Evolutionary conservation across 2,888 invertebrate genomes (phyloP), one percentile per base, ranked within the genome.

Genomic region (Apotomis betuletana): DNA sequence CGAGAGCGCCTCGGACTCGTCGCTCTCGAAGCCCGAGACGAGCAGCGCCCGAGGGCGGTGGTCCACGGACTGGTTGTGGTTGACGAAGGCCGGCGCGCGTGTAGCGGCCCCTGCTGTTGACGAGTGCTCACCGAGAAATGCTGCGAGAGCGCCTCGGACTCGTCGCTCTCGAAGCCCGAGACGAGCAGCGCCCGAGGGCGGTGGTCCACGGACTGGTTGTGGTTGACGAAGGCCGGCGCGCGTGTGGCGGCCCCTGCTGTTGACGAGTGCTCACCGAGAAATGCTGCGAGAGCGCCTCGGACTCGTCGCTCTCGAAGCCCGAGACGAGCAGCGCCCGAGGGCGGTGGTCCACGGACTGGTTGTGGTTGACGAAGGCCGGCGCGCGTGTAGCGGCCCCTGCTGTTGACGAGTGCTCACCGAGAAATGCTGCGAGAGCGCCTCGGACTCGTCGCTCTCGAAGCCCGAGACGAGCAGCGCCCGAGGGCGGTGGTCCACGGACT

Each of bases 391-490:
- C 27, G 27, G 27, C 2, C 27, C 27, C 27, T 27, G 27, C 27
- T 27, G 27, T 27, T 27, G 2, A 27, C 27, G 27, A 2, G 1
- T 27, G 84, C 95, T 94, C 89, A 98, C 98, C 87, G 96, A 95
- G 87, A 98, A 97, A 89, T 98, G 98, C 8, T 95, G 94, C 73
- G 97, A 87, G 54, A 98, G 94, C 52, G 96, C 95, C 44, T 96
- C 96, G 76, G 97, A 95, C 79, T 98, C 98, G 75, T 97, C 97
- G 10, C 95, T 94, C 80, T 96, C 96, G 89, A 98, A 98, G 13
- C 98, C 98, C 5, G 97, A 97, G 63, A 99, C 96, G 74, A 97
- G 94, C 71, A 99, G 93, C 74, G 97, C 96, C 3, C 97, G 96
- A 0, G 98, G 98, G 70, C 98, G 92, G 78, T 98, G 96, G 91